phyloP scores from a whole-genome alignment of 2,888 invertebrate species.

The Crepidodera aurea region DNA sequence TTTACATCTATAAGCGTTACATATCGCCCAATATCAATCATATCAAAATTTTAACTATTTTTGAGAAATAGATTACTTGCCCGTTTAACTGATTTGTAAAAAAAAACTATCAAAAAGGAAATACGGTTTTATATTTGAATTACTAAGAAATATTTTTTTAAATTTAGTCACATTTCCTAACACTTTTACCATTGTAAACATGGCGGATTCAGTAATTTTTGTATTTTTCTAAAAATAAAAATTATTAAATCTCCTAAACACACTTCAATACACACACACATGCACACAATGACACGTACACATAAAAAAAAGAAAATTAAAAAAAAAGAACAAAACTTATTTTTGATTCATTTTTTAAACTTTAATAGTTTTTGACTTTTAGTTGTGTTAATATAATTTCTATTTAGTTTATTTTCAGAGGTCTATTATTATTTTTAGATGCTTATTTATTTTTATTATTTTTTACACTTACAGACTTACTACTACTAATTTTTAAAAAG shows the following conservation, averaged over 20 bases:
- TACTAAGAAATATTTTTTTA: background rate
- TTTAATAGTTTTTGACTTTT: conserved; percentile 30
- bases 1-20: background rate
- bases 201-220: background rate
- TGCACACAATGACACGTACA: conserved; percentile 33
- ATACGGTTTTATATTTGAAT: background rate
- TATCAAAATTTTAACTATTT: background rate
- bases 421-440: conserved; percentile 24
- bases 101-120: background rate
- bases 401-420: conserved; percentile 21
- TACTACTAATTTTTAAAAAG: conserved; percentile 25
- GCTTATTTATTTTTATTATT: conserved; percentile 36
- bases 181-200: background rate
- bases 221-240: background rate
- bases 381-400: conserved; percentile 14
- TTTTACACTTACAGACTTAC: conserved; percentile 17
- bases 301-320: conserved; percentile 33
- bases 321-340: conserved; percentile 4
- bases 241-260: conserved; percentile 33
- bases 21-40: background rate
- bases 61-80: background rate
- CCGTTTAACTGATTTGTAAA: background rate
- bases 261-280: conserved; percentile 34
- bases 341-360: conserved; percentile 18
- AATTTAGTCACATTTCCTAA: conserved; percentile 7